Conservation (phyloP, 2,113 vertebrate genomes). For the Thermophis baileyi region DNA sequence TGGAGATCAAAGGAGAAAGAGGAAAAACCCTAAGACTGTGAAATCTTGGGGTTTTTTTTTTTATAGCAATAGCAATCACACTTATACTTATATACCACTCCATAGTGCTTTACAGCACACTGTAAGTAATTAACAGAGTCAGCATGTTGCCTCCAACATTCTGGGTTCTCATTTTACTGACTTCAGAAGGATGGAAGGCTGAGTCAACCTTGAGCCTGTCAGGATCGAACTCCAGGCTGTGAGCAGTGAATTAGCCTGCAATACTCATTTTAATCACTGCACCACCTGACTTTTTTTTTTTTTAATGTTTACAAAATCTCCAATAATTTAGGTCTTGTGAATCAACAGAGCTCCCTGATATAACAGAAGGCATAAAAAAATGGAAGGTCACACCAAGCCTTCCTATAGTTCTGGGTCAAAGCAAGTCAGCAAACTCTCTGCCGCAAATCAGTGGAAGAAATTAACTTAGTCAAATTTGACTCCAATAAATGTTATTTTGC, state of each 20-base stretch:
- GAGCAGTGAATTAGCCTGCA: not conserved
- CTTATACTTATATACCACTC: not conserved
- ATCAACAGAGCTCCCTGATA: not conserved
- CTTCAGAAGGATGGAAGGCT: not conserved
- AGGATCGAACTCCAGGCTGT: not conserved
- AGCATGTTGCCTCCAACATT: not conserved
- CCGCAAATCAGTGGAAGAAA: not conserved
- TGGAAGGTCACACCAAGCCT: not conserved
- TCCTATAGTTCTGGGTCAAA: not conserved
- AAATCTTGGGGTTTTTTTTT: not conserved
- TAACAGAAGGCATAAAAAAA: not conserved
- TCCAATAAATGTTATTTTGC: not conserved
- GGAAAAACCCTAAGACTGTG: not conserved
- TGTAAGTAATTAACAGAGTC: not conserved
- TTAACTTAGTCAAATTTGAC: not conserved
- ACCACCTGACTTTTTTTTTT: not conserved
- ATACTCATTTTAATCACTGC: not conserved
- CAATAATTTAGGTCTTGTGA: not conserved
- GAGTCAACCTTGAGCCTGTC: not conserved
- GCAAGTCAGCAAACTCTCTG: not conserved
- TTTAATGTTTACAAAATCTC: not conserved
- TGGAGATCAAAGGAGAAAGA: constrained; percentile 2
- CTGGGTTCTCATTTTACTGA: not conserved
- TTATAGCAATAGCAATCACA: not conserved
- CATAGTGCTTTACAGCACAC: not conserved